These are phyloP conservation scores for Caenorhabditis elegans DNA, from an alignment of 1,140 invertebrate genomes.

Conservation along the genomic window WBcel235 BX284606.5:15412501-15413000, in stretches of 20 bases:
- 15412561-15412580: constrained; percentile 29
- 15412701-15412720: no score
- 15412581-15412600: neutral
- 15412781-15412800: no score
- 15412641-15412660: no score
- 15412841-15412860: neutral
- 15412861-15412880: constrained; percentile 17
- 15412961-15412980: neutral
- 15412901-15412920: constrained; percentile 22
- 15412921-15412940: constrained; percentile 23
- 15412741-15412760: no score
- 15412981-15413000: neutral
- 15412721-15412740: no score
- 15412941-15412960: constrained; percentile 30
- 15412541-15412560: neutral
- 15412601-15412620: neutral
- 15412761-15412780: no score
- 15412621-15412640: neutral
- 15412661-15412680: no score
- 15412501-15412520: neutral
- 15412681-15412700: no score
- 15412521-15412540: neutral
- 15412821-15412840: no score
- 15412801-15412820: no score
- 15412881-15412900: constrained; percentile 12